Evolutionary conservation across 2,113 vertebrate genomes (phyloP).

Genomic region (Poecile atricapillus): DNA sequence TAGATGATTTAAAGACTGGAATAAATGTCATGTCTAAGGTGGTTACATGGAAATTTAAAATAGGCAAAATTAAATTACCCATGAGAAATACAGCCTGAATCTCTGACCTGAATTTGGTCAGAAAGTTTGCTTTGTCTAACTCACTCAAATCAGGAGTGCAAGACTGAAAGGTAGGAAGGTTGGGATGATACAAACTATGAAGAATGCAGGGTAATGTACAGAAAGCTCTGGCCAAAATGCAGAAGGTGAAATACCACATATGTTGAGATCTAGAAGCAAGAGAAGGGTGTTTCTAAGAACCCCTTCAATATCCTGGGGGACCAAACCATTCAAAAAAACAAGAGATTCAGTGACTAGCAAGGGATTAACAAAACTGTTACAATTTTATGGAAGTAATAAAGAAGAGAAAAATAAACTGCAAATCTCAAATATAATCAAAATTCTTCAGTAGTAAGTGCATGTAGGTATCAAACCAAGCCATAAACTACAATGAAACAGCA

Average conservation of each 20-base stretch:
- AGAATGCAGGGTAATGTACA: neutral
- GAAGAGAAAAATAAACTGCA: neutral
- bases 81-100: slow-evolving; percentile 11
- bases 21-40: neutral
- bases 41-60: neutral
- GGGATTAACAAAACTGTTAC: neutral
- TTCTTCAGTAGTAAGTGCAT: neutral
- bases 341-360: neutral
- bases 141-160: neutral
- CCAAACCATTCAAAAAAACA: neutral
- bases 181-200: neutral
- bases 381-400: neutral
- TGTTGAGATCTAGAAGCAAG: neutral
- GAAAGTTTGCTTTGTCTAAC: slow-evolving; percentile 8
- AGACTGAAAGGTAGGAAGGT: neutral
- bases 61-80: slow-evolving; percentile 19
- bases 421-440: neutral
- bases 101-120: slow-evolving; percentile 10
- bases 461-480: neutral
- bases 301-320: neutral
- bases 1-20: neutral
- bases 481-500: neutral
- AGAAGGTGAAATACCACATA: neutral
- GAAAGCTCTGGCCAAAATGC: neutral
- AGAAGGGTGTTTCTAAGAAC: neutral